A percentile compares a stretch with the other conserved stretches of the same genome.
These are phyloP conservation scores for Crax fasciolata DNA, from an alignment of 2,797 vertebrate species.

Conservation along the genomic window DNA sequence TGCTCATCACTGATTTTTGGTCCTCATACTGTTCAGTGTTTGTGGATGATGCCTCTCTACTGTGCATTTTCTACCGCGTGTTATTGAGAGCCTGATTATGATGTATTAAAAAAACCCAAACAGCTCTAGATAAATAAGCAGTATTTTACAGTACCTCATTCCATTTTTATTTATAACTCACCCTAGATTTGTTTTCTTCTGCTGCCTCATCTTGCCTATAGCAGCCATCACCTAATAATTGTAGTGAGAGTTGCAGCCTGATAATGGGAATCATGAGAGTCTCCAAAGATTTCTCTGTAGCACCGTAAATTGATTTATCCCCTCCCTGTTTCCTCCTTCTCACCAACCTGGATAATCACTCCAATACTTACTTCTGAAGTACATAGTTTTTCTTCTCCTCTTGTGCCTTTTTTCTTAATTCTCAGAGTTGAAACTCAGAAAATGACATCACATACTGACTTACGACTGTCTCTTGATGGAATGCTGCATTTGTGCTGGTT, in stretches of 20 bases:
- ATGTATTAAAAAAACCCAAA: not conserved
- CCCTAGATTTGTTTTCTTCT: slow-evolving; percentile 26
- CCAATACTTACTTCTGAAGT: slow-evolving; percentile 3
- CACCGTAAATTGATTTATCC: slow-evolving; percentile 37
- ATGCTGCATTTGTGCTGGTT: not conserved
- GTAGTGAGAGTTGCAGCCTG: slow-evolving; percentile 31
- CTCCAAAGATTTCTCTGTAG: slow-evolving; percentile 39
- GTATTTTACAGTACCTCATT: not conserved
- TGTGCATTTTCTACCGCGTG: not conserved
- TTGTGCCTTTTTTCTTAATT: not conserved
- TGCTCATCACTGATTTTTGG: not conserved
- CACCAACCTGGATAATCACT: slow-evolving; percentile 26
- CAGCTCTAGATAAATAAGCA: not conserved
- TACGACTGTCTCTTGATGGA: not conserved
- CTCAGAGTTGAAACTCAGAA: not conserved
- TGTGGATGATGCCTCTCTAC: not conserved
- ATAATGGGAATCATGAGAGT: slow-evolving; percentile 36
- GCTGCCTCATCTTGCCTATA: slow-evolving; percentile 54
- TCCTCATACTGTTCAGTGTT: not conserved
- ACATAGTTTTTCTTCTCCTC: not conserved
- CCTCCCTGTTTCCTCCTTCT: not conserved
- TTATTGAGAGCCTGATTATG: slow-evolving; percentile 13
- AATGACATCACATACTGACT: not conserved
- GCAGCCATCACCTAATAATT: slow-evolving; percentile 53
- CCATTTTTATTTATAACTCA: slow-evolving; percentile 61